A percentile compares a stretch with the other conserved stretches of the same genome.
phyloP scores from a whole-genome alignment of 2,113 vertebrate species.

The Tragulus kanchil region DNA sequence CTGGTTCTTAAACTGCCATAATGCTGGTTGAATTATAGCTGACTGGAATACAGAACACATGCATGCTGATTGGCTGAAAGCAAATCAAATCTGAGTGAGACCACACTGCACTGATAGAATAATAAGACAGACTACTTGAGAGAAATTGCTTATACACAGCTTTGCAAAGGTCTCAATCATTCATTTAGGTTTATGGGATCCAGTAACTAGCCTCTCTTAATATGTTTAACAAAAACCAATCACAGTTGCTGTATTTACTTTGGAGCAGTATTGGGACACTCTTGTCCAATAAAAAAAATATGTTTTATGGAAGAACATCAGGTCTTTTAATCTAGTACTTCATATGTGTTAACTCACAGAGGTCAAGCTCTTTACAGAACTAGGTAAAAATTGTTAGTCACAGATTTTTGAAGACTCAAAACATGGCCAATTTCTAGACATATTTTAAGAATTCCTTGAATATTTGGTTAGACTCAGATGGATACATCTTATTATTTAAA shows the following conservation, averaged over 20 bases:
- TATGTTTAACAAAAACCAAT: slow-evolving; percentile 50
- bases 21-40: slow-evolving; percentile 67
- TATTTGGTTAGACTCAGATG: neutral
- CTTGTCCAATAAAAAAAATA: neutral
- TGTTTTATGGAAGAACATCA: slow-evolving; percentile 53
- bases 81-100: slow-evolving; percentile 68
- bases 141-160: slow-evolving; percentile 50
- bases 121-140: slow-evolving; percentile 53
- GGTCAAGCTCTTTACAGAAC: neutral
- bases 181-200: neutral
- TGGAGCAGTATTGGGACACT: neutral
- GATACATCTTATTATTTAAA: slow-evolving; percentile 42
- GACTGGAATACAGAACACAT: slow-evolving; percentile 43
- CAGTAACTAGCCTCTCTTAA: neutral
- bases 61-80: slow-evolving; percentile 31
- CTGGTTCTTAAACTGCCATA: slow-evolving; percentile 49
- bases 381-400: neutral
- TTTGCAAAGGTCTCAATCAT: slow-evolving; percentile 53
- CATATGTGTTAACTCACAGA: neutral
- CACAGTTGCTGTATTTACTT: neutral
- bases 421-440: slow-evolving; percentile 8
- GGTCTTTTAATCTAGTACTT: neutral
- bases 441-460: neutral
- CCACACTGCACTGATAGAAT: neutral
- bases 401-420: neutral